Percentiles rank a stretch among this genome's conserved stretches.
Evolutionary conservation across 2,113 vertebrate species (phyloP).

Genomic region (Daphoenositta chrysoptera): DNA sequence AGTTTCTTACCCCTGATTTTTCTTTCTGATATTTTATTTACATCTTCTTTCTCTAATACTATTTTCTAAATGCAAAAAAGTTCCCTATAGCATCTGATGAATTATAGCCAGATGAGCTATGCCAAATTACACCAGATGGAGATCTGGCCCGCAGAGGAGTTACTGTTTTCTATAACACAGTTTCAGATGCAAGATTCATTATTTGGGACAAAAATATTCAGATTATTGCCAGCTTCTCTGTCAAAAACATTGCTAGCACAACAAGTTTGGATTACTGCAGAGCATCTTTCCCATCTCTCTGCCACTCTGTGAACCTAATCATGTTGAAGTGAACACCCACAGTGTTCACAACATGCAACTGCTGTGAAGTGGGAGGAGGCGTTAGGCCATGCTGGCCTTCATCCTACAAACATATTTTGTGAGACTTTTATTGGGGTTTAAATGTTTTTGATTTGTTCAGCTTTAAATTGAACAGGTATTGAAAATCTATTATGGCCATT

Average conservation of each 20-base stretch:
- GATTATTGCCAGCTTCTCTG: constrained; percentile 37
- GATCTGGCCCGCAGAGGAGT: constrained; percentile 31
- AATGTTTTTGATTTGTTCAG: not conserved
- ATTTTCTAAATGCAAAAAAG: not conserved
- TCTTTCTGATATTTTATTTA: not conserved
- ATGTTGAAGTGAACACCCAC: constrained; percentile 45
- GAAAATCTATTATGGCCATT: not conserved
- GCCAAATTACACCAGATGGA: constrained; percentile 57
- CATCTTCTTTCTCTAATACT: not conserved
- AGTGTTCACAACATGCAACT: constrained; percentile 5
- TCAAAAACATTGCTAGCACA: constrained; percentile 28
- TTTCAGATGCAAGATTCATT: constrained; percentile 50
- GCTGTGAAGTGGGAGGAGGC: constrained; percentile 1
- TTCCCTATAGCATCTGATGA: not conserved
- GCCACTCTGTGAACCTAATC: constrained; percentile 1
- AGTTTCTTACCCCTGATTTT: not conserved
- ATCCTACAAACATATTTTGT: not conserved
- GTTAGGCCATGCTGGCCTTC: constrained; percentile 4
- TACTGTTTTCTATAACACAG: constrained; percentile 30
- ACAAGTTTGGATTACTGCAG: constrained; percentile 7
- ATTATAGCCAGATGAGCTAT: constrained; percentile 14
- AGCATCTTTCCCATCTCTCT: not conserved
- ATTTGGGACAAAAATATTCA: constrained; percentile 51
- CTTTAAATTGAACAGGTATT: not conserved
- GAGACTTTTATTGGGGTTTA: not conserved